Evolutionary conservation across 2,888 invertebrate genomes (phyloP).

Genomic region (Ctenicera cuprea): DNA sequence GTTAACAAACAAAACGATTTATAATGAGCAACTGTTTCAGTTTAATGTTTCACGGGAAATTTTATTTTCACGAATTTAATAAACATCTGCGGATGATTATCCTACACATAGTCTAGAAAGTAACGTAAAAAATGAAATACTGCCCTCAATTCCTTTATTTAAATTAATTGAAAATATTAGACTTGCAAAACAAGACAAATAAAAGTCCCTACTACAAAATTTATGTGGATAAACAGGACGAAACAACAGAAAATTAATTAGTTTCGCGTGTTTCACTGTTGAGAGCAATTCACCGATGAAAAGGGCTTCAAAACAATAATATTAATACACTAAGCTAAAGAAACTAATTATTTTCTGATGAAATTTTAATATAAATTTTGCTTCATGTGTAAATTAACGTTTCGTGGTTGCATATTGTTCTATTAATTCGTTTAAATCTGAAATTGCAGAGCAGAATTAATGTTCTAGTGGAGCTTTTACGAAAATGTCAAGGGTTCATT

Average conservation of each 20-base stretch:
- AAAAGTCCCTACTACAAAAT: slow-evolving; percentile 16
- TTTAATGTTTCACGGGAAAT: too few species aligned
- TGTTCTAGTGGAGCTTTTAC: background rate
- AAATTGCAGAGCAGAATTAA: background rate
- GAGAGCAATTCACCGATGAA: slow-evolving; percentile 3
- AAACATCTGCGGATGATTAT: background rate
- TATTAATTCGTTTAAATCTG: slow-evolving; percentile 7
- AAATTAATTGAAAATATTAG: slow-evolving; percentile 23
- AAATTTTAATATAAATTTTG: background rate
- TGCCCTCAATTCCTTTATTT: slow-evolving; percentile 2
- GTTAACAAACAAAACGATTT: slow-evolving; percentile 1
- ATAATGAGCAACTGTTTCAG: background rate
- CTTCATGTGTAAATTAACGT: slow-evolving; percentile 9
- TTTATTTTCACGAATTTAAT: background rate
- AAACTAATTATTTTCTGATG: slow-evolving; percentile 9
- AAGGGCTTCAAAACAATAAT: slow-evolving; percentile 1
- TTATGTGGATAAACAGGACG: slow-evolving; percentile 22
- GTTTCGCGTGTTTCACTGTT: slow-evolving; percentile 24
- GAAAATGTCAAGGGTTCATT: slow-evolving; percentile 24
- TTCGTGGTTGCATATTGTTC: slow-evolving; percentile 8
- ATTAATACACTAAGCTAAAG: background rate
- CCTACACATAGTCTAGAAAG: background rate
- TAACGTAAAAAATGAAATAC: slow-evolving; percentile 2
- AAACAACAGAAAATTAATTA: slow-evolving; percentile 31
- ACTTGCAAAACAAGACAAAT: slow-evolving; percentile 20